These are phyloP conservation scores for Diarsia dahlii DNA, from an alignment of 2,888 invertebrate species.

Conservation along the genomic window DNA sequence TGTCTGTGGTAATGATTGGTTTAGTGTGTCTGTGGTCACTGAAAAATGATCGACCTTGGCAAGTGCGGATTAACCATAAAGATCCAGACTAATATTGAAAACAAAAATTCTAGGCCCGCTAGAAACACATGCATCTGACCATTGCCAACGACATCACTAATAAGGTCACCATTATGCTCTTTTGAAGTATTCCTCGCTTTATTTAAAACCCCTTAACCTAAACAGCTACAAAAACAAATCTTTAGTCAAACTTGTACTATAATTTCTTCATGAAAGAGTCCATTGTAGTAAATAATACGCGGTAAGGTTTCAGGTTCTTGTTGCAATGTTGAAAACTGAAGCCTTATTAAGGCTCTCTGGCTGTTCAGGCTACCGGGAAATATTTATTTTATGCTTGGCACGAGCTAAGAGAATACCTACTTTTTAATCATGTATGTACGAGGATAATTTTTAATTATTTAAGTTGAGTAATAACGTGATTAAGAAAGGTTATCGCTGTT, in stretches of 20 bases:
- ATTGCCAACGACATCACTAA: background rate
- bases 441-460: conserved; percentile 2
- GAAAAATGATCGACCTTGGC: too few species aligned
- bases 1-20: too few species aligned
- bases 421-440: too few species aligned
- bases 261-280: conserved; percentile 6
- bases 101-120: background rate
- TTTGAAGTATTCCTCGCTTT: background rate
- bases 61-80: too few species aligned
- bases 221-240: conserved; percentile 7
- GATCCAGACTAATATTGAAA: background rate
- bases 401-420: too few species aligned
- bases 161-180: background rate
- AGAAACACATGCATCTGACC: background rate
- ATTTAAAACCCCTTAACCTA: background rate
- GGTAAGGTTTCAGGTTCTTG: conserved; percentile 41
- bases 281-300: conserved; percentile 38
- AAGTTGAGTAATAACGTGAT: background rate
- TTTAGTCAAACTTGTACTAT: background rate
- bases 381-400: conserved; percentile 11
- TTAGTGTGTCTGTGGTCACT: too few species aligned
- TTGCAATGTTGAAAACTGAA: conserved; percentile 41
- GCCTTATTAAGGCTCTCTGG: conserved; percentile 39
- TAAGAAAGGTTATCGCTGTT: background rate
- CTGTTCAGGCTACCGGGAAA: conserved; percentile 14